Evolutionary conservation across 2,888 invertebrate genomes (phyloP).

Genomic region (Drosophila aldrichi): DNA sequence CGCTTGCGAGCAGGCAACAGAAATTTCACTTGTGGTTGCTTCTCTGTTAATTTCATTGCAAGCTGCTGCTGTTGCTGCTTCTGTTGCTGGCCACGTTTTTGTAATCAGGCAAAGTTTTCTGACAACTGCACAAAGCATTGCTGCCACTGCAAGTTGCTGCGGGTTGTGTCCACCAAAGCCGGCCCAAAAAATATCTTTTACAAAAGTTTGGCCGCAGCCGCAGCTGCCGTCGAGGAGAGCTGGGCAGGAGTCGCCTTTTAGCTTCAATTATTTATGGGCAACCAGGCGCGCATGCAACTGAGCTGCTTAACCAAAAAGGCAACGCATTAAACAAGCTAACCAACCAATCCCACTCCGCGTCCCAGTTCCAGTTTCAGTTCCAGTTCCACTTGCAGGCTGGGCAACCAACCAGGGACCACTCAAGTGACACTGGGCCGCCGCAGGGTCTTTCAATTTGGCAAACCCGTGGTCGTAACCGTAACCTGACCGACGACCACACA

Average conservation of each 20-base stretch:
- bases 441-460: slow-evolving; percentile 62
- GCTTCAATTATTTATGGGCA: slow-evolving; percentile 82
- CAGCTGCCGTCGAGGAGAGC: slow-evolving; percentile 35
- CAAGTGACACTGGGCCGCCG: slow-evolving; percentile 57
- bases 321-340: slow-evolving; percentile 72
- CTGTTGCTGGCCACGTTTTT: slow-evolving; percentile 68
- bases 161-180: slow-evolving; percentile 44
- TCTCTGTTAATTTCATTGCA: slow-evolving; percentile 75
- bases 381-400: not conserved
- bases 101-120: slow-evolving; percentile 76
- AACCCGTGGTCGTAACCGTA: slow-evolving; percentile 57
- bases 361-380: no score
- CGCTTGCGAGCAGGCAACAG: slow-evolving; percentile 64
- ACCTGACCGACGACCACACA: slow-evolving; percentile 24
- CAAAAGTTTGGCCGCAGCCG: slow-evolving; percentile 73
- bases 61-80: slow-evolving; percentile 17
- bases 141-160: slow-evolving; percentile 54
- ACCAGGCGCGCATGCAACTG: slow-evolving; percentile 74
- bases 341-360: not conserved
- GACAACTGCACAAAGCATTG: slow-evolving; percentile 72
- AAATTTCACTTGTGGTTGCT: slow-evolving; percentile 75
- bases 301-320: slow-evolving; percentile 75
- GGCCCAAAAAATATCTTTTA: slow-evolving; percentile 61
- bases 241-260: slow-evolving; percentile 65
- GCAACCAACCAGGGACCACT: slow-evolving; percentile 42